phyloP scores from a whole-genome alignment of 2,797 vertebrate species.

The Sciurus carolinensis region DNA sequence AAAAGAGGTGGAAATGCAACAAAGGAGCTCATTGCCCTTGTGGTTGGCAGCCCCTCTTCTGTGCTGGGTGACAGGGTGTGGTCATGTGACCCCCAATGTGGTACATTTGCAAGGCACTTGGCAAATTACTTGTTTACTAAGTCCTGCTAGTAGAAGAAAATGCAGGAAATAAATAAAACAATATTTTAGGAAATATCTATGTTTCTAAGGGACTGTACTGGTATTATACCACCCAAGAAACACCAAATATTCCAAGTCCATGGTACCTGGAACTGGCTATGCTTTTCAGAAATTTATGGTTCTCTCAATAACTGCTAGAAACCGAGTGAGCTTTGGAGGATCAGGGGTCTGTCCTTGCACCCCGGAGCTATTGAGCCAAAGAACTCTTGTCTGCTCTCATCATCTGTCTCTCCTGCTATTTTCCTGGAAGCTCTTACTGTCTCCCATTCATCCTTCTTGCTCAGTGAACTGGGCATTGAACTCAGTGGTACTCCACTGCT shows the following conservation, averaged over 20 bases:
- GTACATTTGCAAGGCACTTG: background rate
- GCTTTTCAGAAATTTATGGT: background rate
- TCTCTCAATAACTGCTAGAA: background rate
- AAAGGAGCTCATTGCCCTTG: background rate
- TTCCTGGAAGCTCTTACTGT: background rate
- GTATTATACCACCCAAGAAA: background rate
- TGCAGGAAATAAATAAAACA: background rate
- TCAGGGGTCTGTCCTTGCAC: background rate
- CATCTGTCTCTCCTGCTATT: background rate
- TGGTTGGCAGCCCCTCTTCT: background rate
- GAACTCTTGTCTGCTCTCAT: background rate
- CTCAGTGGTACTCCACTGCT: too few species aligned
- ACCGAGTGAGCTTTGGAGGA: background rate
- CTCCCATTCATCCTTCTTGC: background rate
- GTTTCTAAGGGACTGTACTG: background rate
- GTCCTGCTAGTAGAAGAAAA: background rate
- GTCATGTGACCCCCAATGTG: background rate
- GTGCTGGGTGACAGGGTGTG: background rate
- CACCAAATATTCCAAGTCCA: background rate
- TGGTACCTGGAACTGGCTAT: background rate
- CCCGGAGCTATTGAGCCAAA: background rate
- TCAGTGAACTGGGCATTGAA: background rate
- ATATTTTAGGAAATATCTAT: slow-evolving; percentile 16
- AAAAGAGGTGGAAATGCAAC: background rate
- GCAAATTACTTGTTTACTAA: background rate